Conservation (phyloP, 2,888 invertebrate genomes). For the Lamellibrachia satsuma region DNA sequence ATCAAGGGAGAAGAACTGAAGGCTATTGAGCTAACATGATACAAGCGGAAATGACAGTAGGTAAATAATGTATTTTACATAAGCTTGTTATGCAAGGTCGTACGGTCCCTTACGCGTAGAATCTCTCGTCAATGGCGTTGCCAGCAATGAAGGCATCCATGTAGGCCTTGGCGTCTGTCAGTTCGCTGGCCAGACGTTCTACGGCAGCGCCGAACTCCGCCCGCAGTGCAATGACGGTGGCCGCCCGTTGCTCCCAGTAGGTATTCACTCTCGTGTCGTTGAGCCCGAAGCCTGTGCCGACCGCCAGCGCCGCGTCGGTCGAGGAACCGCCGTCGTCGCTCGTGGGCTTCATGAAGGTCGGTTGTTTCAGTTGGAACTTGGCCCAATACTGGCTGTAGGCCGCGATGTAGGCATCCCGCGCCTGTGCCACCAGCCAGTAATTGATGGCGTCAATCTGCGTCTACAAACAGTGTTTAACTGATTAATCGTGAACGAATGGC, state of each 20-base stretch:
- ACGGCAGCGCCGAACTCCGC: background rate
- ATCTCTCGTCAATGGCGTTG: background rate
- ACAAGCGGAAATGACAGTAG: background rate
- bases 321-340: background rate
- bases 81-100: background rate
- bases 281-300: background rate
- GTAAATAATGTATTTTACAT: background rate
- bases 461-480: background rate
- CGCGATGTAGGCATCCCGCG: background rate
- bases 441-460: conserved; percentile 2
- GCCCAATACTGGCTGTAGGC: background rate
- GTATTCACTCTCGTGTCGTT: background rate
- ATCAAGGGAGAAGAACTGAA: no score
- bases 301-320: background rate
- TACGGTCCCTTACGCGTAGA: background rate
- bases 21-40: no score
- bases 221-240: background rate
- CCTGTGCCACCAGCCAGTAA: conserved; percentile 1
- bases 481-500: background rate
- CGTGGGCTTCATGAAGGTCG: background rate
- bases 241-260: background rate
- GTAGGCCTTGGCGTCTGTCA: background rate
- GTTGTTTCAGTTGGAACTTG: background rate
- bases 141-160: background rate
- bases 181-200: background rate